Evolutionary conservation across 1,140 invertebrate species (phyloP).

Genomic region (Neodiprion pinetum): DNA sequence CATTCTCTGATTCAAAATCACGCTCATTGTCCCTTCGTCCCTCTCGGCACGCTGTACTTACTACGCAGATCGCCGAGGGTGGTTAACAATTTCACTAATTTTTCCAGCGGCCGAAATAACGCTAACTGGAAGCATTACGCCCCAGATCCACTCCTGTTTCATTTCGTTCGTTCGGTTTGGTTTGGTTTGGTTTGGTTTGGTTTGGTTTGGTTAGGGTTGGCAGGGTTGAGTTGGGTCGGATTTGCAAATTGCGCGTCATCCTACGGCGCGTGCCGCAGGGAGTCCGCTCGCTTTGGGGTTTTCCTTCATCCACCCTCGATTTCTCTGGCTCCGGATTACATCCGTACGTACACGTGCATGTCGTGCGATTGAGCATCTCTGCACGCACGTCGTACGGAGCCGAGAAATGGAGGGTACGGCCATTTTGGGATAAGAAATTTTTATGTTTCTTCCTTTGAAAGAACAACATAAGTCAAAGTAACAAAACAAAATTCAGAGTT

Average conservation of each 20-base stretch:
- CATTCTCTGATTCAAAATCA: too few relatives aligned
- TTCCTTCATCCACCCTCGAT: background rate
- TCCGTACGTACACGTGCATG: background rate
- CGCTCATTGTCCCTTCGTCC: too few relatives aligned
- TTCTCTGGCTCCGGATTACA: background rate
- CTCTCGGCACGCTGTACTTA: too few relatives aligned
- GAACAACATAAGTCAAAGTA: too few relatives aligned
- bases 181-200: too few relatives aligned
- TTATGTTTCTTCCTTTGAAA: too few relatives aligned
- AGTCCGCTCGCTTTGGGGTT: background rate
- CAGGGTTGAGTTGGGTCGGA: background rate
- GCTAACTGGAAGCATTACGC: background rate
- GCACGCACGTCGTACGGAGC: background rate
- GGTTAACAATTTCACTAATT: background rate
- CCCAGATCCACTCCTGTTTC: background rate
- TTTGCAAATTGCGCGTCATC: conserved; percentile 4
- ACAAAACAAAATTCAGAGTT: too few relatives aligned
- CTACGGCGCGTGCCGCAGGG: background rate
- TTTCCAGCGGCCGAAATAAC: background rate
- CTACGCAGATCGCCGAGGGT: too few relatives aligned
- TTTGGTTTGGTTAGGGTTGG: too few relatives aligned
- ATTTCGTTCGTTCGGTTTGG: too few relatives aligned
- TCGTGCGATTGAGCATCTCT: background rate
- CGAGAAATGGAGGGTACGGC: too few relatives aligned
- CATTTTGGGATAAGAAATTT: too few relatives aligned